phyloP scores from a whole-genome alignment of 2,888 invertebrate species.

The Ichneumoninae sp. region DNA sequence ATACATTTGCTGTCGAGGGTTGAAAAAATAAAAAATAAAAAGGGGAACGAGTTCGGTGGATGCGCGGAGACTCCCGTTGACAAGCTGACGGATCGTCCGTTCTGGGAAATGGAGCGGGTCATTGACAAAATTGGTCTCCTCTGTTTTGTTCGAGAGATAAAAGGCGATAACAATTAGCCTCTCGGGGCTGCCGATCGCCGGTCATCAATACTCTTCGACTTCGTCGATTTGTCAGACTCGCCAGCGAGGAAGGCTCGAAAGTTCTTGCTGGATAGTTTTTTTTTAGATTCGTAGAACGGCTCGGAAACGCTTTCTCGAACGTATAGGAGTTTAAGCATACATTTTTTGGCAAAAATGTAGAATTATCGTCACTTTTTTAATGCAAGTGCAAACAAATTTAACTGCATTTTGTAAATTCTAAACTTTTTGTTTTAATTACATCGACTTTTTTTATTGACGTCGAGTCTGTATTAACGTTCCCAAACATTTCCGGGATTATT shows the following conservation, averaged over 20 bases:
- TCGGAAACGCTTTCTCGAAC: not conserved
- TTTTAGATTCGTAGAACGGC: not conserved
- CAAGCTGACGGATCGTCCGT: constrained; percentile 41
- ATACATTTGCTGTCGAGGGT: not conserved
- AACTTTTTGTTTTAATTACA: no score
- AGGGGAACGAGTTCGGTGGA: not conserved
- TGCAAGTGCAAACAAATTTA: no score
- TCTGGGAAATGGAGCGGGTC: constrained; percentile 15
- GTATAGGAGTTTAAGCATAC: no score
- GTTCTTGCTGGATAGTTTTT: not conserved
- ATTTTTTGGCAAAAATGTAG: no score
- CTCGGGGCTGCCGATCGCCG: constrained; percentile 8
- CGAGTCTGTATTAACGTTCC: not conserved
- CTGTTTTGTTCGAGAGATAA: constrained; percentile 12
- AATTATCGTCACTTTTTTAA: no score
- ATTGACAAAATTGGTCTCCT: constrained; percentile 48
- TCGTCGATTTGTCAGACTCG: constrained; percentile 45
- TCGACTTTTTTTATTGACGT: not conserved
- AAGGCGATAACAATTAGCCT: constrained; percentile 49
- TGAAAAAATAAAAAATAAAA: not conserved
- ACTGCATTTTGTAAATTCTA: no score
- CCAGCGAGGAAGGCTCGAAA: not conserved
- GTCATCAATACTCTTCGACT: constrained; percentile 43
- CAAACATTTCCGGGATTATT: not conserved
- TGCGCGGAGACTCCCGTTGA: not conserved